phyloP scores from a whole-genome alignment of 2,113 vertebrate genomes.

The Tragulus kanchil region DNA sequence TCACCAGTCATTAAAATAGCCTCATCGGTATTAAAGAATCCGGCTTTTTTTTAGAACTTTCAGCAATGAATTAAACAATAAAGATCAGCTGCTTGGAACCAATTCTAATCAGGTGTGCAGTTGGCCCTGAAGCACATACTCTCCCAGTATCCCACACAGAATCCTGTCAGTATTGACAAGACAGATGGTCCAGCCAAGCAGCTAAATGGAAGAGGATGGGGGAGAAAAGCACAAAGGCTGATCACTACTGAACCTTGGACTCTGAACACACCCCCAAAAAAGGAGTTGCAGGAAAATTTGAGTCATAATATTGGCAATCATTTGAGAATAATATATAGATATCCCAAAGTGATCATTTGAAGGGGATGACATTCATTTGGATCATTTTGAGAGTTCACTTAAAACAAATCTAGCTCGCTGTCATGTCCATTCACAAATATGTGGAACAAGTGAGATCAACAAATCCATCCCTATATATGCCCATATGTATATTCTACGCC shows the following conservation, averaged over 20 bases:
- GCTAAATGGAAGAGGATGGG: neutral
- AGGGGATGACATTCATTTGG: neutral
- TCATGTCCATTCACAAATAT: neutral
- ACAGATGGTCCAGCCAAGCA: neutral
- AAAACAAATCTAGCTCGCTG: neutral
- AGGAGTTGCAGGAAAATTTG: neutral
- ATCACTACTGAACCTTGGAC: neutral
- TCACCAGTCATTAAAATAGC: constrained; percentile 9
- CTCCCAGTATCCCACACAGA: neutral
- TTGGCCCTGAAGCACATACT: neutral
- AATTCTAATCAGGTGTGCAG: constrained; percentile 3
- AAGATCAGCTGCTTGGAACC: neutral
- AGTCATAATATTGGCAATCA: neutral
- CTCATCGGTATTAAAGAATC: neutral
- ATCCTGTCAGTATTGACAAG: no score
- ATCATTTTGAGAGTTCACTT: constrained; percentile 15
- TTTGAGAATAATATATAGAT: neutral
- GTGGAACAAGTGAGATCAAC: neutral
- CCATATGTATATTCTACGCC: neutral
- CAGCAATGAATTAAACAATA: neutral
- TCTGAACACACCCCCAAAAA: neutral
- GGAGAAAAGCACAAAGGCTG: neutral
- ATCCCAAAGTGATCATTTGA: neutral
- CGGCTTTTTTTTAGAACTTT: constrained; percentile 20
- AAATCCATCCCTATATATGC: neutral